phyloP scores from a whole-genome alignment of 1,140 invertebrate species.

The Pteromalus puparum region DNA sequence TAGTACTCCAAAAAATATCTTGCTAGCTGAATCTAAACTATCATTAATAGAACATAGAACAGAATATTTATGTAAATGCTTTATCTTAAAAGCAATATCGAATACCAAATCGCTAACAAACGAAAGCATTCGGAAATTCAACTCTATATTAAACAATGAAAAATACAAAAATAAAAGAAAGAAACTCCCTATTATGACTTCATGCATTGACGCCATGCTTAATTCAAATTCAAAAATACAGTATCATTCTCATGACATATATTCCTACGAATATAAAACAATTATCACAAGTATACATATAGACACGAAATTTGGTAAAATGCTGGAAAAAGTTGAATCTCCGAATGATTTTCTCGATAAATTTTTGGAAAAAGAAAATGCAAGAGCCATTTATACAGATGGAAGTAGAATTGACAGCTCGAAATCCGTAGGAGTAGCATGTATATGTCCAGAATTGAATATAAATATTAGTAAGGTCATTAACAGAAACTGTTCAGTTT shows the following conservation, averaged over 20 bases:
- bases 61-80: not conserved
- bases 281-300: not conserved
- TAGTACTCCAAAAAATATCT: conserved; percentile 33
- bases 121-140: not conserved
- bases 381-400: not conserved
- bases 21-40: not conserved
- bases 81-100: not conserved
- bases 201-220: not conserved
- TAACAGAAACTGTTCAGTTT: not conserved
- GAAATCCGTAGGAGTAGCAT: not conserved
- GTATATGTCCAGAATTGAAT: no score
- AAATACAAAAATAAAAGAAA: not conserved
- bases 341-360: not conserved
- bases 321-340: not conserved
- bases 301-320: not conserved
- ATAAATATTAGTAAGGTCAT: not conserved
- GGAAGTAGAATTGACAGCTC: not conserved
- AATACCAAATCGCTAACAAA: not conserved
- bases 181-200: not conserved
- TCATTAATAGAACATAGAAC: not conserved
- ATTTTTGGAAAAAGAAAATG: not conserved
- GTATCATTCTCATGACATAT: not conserved
- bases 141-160: not conserved
- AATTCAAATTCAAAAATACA: no score
- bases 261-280: not conserved